phyloP scores from a whole-genome alignment of 2,797 vertebrate genomes.

The Pyrrhura leucotis region DNA sequence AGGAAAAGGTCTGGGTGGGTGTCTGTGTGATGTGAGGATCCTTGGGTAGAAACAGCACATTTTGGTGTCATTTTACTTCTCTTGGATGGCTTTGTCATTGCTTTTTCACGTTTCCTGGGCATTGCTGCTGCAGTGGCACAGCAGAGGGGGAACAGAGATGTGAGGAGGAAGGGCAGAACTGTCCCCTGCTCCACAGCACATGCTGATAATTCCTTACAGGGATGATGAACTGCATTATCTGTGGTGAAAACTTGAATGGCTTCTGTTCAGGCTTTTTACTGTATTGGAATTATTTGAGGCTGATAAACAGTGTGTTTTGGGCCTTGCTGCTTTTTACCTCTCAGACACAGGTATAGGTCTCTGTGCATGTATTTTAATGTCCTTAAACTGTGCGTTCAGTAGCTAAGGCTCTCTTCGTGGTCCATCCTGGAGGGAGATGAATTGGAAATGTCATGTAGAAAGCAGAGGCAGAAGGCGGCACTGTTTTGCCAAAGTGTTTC shows the following conservation, averaged over 20 bases:
- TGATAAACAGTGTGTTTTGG: not conserved
- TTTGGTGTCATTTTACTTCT: not conserved
- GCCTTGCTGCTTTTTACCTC: not conserved
- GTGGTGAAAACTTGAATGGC: not conserved
- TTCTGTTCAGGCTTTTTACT: not conserved
- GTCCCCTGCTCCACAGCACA: not conserved
- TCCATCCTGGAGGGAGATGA: not conserved
- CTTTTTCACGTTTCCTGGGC: not conserved
- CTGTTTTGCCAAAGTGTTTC: not conserved
- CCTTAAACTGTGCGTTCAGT: not conserved
- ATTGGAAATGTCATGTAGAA: not conserved
- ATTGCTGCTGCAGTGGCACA: not conserved
- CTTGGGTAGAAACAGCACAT: rapidly evolving
- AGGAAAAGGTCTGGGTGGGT: not conserved
- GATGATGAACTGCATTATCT: not conserved
- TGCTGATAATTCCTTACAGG: not conserved
- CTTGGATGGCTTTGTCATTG: not conserved
- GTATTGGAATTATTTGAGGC: not conserved
- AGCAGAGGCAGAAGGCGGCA: not conserved
- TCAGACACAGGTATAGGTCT: rapidly evolving
- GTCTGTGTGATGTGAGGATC: not conserved
- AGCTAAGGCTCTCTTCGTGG: not conserved
- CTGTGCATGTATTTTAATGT: not conserved
- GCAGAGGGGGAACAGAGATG: not conserved
- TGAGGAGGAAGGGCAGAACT: not conserved